Evolutionary conservation across 2,797 vertebrate genomes (phyloP).

Genomic region (Merluccius polli): DNA sequence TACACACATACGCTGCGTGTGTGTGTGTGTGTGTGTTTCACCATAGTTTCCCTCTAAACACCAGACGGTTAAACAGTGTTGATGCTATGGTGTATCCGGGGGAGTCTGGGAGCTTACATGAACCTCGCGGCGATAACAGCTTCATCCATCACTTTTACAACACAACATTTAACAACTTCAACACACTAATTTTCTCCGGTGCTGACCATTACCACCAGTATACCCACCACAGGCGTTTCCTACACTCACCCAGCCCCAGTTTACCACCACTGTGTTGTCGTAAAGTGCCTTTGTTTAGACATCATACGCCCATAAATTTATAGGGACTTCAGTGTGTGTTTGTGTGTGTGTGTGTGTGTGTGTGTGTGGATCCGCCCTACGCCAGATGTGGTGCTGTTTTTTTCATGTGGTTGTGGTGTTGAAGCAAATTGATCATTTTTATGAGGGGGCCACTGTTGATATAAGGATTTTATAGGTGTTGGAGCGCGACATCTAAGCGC

Average conservation of each 20-base stretch:
- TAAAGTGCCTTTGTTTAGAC: not conserved
- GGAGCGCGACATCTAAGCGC: not conserved
- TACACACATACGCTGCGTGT: not conserved
- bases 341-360: constrained; percentile 1
- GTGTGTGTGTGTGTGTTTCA: not conserved
- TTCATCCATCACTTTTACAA: not conserved
- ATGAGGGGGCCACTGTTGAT: not conserved
- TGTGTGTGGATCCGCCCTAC: not conserved
- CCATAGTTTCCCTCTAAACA: not conserved
- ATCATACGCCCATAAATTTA: not conserved
- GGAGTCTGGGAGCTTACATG: not conserved
- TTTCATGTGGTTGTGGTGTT: not conserved
- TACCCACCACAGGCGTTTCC: not conserved
- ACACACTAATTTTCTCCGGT: not conserved
- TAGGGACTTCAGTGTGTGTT: not conserved
- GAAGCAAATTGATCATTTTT: not conserved
- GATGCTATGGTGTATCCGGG: not conserved
- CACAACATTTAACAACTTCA: not conserved
- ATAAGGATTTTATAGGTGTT: not conserved
- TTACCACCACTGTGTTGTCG: not conserved
- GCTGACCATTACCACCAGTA: not conserved
- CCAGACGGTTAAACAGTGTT: not conserved
- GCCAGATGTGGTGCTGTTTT: not conserved
- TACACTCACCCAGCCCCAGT: not conserved
- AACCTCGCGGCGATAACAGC: not conserved